A percentile compares a stretch with the other conserved stretches of the same genome.
phyloP scores from a whole-genome alignment of 2,113 vertebrate species.

The Periophthalmodon schlosseri region DNA sequence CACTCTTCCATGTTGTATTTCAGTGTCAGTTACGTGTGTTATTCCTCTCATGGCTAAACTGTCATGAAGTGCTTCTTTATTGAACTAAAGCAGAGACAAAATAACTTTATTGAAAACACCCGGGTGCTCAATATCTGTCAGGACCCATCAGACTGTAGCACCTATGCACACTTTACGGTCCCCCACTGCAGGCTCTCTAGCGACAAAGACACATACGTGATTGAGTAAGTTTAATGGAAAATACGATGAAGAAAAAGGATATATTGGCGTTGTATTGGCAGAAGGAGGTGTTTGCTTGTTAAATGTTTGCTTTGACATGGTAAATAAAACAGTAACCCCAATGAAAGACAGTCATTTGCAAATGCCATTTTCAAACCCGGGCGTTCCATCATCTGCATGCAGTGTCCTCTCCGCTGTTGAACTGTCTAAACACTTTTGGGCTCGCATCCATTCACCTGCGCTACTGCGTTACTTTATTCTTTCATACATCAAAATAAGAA shows the following conservation, averaged over 20 bases:
- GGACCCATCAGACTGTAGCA: conserved; percentile 59
- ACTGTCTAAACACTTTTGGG: conserved; percentile 25
- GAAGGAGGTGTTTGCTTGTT: conserved; percentile 31
- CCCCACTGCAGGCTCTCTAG: conserved; percentile 55
- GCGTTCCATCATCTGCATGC: conserved; percentile 53
- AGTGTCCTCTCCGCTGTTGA: conserved; percentile 22
- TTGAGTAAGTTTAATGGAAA: conserved; percentile 59
- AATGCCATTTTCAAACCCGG: conserved; percentile 56
- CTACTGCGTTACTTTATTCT: conserved; percentile 67
- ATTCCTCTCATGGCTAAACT: conserved; percentile 58
- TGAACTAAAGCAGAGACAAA: conserved; percentile 65
- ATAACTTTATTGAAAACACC: conserved; percentile 71
- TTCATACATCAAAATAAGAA: conserved; percentile 79
- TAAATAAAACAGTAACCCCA: conserved; percentile 59
- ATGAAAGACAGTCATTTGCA: conserved; percentile 57
- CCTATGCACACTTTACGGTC: conserved; percentile 49
- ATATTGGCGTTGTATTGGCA: conserved; percentile 57
- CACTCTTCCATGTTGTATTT: conserved; percentile 35
- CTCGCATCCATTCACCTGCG: conserved; percentile 69
- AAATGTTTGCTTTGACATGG: conserved; percentile 44
- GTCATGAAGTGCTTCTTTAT: conserved; percentile 62
- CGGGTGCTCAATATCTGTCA: conserved; percentile 69
- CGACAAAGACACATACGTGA: conserved; percentile 60
- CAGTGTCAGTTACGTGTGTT: conserved; percentile 41
- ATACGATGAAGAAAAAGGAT: conserved; percentile 42